Evolutionary conservation across 2,888 invertebrate genomes (phyloP).

Genomic region (Tethea ocularis): DNA sequence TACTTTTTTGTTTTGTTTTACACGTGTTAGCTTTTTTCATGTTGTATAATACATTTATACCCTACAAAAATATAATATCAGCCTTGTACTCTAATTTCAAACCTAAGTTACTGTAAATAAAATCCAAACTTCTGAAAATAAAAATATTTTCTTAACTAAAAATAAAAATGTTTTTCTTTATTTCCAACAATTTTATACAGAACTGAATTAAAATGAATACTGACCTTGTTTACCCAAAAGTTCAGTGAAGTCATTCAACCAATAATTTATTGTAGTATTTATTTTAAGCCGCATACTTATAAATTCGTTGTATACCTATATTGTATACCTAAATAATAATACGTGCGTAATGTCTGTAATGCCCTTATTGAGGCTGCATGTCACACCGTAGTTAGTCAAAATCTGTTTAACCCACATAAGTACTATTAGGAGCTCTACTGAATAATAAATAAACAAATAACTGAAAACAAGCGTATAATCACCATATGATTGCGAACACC

Average conservation of each 20-base stretch:
- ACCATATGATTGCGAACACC: too few species aligned
- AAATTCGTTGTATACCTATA: slow-evolving; percentile 13
- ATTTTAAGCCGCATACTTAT: slow-evolving; percentile 5
- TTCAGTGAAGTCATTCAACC: not conserved
- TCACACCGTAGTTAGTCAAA: slow-evolving; percentile 29
- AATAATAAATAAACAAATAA: too few species aligned
- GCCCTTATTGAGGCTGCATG: slow-evolving; percentile 19
- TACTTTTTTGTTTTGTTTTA: not conserved
- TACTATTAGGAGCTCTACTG: too few species aligned
- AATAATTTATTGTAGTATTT: not conserved
- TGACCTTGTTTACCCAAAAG: not conserved
- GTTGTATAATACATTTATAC: not conserved
- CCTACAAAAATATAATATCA: too few species aligned
- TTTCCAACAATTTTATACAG: not conserved
- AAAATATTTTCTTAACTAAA: not conserved
- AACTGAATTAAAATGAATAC: not conserved
- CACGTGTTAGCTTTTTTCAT: not conserved
- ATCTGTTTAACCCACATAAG: not conserved
- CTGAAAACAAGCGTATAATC: too few species aligned
- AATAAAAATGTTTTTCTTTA: too few species aligned
- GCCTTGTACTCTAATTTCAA: too few species aligned
- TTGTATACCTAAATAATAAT: slow-evolving; percentile 24
- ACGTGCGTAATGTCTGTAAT: slow-evolving; percentile 27
- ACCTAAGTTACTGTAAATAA: too few species aligned
- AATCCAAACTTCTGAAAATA: not conserved